Percentiles rank a stretch among this genome's conserved stretches.
Conservation (phyloP, 2,113 vertebrate genomes). For the Indicator indicator region DNA sequence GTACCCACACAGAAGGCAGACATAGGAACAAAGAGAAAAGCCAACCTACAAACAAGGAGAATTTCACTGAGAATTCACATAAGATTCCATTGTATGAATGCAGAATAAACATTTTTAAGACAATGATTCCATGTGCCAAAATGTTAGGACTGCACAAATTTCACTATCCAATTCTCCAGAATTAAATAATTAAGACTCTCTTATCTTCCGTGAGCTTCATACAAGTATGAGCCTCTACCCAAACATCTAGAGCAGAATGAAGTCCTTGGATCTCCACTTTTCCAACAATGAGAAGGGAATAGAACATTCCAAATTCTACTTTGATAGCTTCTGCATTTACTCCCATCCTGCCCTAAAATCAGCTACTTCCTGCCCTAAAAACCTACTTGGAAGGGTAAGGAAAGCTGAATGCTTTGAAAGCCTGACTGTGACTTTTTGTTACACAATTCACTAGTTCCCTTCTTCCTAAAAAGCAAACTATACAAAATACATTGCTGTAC, state of each 20-base stretch:
- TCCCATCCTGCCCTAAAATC: not conserved
- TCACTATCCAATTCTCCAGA: not conserved
- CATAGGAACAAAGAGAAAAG: constrained; percentile 77
- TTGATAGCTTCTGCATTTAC: not conserved
- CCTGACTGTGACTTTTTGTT: not conserved
- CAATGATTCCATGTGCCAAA: not conserved
- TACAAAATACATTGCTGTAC: not conserved
- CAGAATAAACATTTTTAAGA: not conserved
- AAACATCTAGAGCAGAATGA: not conserved
- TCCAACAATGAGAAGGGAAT: not conserved
- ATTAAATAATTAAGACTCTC: not conserved
- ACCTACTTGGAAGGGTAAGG: not conserved
- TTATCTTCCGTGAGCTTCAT: not conserved
- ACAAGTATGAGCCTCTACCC: not conserved
- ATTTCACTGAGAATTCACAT: no score
- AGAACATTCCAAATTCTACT: not conserved
- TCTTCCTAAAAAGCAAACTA: not conserved
- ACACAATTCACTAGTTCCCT: not conserved
- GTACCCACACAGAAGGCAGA: constrained; percentile 81
- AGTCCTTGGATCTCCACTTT: not conserved
- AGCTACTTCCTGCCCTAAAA: not conserved
- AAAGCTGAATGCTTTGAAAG: not conserved
- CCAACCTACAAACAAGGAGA: constrained; percentile 77
- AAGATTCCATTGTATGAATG: not conserved
- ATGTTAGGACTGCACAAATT: not conserved